Evolutionary conservation across 2,888 invertebrate genomes (phyloP).

Genomic region (Lepidonotus clava): DNA sequence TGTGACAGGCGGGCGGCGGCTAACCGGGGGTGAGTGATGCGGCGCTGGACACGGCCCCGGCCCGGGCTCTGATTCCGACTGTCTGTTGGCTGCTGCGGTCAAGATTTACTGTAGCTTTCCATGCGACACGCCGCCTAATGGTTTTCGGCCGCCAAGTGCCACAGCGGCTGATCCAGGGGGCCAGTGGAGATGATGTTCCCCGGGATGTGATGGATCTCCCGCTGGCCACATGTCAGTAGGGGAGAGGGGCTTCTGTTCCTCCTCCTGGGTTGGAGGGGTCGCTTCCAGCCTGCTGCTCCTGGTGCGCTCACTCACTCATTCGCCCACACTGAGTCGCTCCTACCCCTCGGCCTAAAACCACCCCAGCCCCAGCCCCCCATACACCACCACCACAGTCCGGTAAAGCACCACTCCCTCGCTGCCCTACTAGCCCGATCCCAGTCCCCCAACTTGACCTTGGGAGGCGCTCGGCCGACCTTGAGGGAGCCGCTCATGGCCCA

Average conservation of each 20-base stretch:
- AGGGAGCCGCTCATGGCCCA: conserved; percentile 2
- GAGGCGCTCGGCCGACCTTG: not conserved
- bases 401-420: conserved; percentile 5
- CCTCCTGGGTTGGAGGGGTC: not conserved
- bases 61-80: conserved; percentile 25
- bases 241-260: not conserved
- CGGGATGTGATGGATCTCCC: conserved; percentile 13
- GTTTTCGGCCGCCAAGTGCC: conserved; percentile 8
- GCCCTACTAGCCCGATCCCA: not conserved
- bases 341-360: too few species aligned
- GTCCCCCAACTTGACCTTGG: conserved; percentile 3
- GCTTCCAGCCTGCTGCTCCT: not conserved
- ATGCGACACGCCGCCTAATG: conserved; percentile 45
- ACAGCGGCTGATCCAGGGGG: conserved; percentile 16
- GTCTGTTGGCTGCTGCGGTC: conserved; percentile 39
- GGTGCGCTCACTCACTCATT: not conserved
- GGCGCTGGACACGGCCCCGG: conserved; percentile 24
- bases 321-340: not conserved
- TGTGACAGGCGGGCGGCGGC: conserved; percentile 32
- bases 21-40: not conserved
- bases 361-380: not conserved
- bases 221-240: conserved; percentile 26
- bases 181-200: not conserved
- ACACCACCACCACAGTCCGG: not conserved
- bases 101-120: conserved; percentile 37